A percentile compares a stretch with the other conserved stretches of the same genome.
Conservation (phyloP, 2,888 invertebrate species). For the Trichogramma dendrolimi region DNA sequence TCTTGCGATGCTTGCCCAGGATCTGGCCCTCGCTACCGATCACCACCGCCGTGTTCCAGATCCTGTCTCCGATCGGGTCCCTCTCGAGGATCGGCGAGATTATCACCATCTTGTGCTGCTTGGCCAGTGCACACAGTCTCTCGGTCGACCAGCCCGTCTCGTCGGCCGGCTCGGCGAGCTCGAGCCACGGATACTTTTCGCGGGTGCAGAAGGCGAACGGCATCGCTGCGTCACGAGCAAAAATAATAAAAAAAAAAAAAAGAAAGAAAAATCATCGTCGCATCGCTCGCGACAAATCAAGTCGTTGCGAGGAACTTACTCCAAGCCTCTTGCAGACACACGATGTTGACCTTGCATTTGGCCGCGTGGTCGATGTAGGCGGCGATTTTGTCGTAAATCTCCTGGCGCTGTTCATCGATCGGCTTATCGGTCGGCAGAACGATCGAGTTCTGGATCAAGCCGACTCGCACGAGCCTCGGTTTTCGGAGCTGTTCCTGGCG, state of each 20-base stretch:
- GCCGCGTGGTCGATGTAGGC: conserved; percentile 74
- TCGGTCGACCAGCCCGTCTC: conserved; percentile 77
- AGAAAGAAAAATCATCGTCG: not conserved
- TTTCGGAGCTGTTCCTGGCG: conserved; percentile 65
- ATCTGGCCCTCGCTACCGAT: conserved; percentile 80
- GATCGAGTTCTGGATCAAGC: conserved; percentile 83
- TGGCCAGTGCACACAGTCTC: conserved; percentile 71
- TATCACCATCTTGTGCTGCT: conserved; percentile 83
- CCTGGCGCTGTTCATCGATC: conserved; percentile 70
- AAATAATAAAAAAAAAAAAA: not conserved
- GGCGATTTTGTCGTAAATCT: conserved; percentile 70
- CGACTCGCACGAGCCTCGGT: conserved; percentile 74
- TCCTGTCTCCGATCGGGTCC: conserved; percentile 71
- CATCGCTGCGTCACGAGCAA: conserved; percentile 65
- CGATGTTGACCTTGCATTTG: conserved; percentile 73
- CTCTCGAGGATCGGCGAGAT: conserved; percentile 91
- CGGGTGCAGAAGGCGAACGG: conserved; percentile 97
- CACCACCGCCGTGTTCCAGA: conserved; percentile 95
- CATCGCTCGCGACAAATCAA: conserved; percentile 7
- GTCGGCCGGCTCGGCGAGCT: conserved; percentile 83
- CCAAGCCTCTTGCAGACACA: conserved; percentile 98
- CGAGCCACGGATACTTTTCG: conserved; percentile 89
- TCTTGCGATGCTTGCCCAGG: conserved; percentile 93
- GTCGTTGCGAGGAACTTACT: conserved; percentile 58
- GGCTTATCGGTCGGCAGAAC: conserved; percentile 72